Base-by-base conservation (phyloP, 2,888 invertebrate species). In the Zygogramma bicolorata region DNA sequence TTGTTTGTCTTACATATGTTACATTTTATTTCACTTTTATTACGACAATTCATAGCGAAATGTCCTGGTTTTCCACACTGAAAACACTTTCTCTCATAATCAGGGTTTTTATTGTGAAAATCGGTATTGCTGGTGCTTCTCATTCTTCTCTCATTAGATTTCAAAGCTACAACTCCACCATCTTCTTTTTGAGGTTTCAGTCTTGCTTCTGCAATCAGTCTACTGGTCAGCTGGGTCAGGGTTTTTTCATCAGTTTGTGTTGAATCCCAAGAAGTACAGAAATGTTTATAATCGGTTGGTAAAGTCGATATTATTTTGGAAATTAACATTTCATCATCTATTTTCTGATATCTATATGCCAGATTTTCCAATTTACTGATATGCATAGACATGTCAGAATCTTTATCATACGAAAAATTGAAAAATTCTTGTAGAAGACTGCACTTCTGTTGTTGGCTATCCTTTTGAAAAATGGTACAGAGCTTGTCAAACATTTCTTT, bases 241-340 rank as follows among this genome's bases (percentile, higher is more conserved):
- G 66, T 73, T 46, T 42, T 63, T 18, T 73, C 65, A 10, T 62
- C 25, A 34, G 18, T 20, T 42, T 67, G 18, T 25, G 65, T 57
- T 6, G 74, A 70, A 5, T 76, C 68, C 74, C 72, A 67, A 5
- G 68, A 70, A n/a, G 65, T 71, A 22, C 25, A 25, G 42, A 73
- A 76, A 38, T 72, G 31, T 82, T 83, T 82, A 84, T 85, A 86
- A 86, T 83, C 85, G 85, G 57, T 68, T 18, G 71, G 71, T 38
- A 75, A n/a, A n/a, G n/a, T n/a, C n/a, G n/a, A n/a, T n/a, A n/a
- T n/a, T n/a, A n/a, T n/a, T n/a, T n/a, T n/a, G n/a, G n/a, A n/a
- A n/a, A n/a, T n/a, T n/a, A n/a, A n/a, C n/a, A n/a, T n/a, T n/a
- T n/a, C n/a, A 57, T 75, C 75, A 60, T 49, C 49, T 15, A 73